A percentile compares a stretch with the other conserved stretches of the same genome.
Evolutionary conservation across 2,113 vertebrate species (phyloP).

Genomic region (Oceanodroma tethys): DNA sequence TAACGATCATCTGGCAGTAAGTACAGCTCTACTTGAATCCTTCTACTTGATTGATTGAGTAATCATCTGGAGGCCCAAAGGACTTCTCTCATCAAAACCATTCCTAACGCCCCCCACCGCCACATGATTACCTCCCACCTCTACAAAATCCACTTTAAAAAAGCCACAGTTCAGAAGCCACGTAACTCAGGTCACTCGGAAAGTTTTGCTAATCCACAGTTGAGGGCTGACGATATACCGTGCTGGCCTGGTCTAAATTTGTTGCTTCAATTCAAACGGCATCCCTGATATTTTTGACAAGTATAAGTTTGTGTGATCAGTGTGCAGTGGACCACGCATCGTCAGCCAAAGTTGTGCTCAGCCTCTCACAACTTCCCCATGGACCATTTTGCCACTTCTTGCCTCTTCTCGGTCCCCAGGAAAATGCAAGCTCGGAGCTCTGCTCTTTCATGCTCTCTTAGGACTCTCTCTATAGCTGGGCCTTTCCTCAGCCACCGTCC

Average conservation of each 20-base stretch:
- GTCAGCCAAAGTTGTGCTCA: background rate
- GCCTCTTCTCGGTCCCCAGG: background rate
- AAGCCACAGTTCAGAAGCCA: background rate
- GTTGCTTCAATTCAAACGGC: background rate
- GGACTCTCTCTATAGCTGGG: background rate
- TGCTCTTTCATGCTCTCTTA: background rate
- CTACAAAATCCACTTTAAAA: background rate
- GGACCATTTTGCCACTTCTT: background rate
- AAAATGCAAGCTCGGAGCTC: background rate
- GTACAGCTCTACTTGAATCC: background rate
- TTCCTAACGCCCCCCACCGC: background rate
- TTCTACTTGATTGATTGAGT: background rate
- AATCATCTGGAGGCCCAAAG: background rate
- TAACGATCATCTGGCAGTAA: background rate
- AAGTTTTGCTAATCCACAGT: background rate
- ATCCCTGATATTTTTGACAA: background rate
- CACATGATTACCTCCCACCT: background rate
- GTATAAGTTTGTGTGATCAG: background rate
- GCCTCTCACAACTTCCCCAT: background rate
- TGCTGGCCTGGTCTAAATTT: background rate
- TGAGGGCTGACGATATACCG: background rate
- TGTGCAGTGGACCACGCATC: accelerated
- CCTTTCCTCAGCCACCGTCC: background rate
- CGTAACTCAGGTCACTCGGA: background rate
- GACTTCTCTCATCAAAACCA: background rate